Conservation (phyloP, 1,140 invertebrate species). For the Papilio polyxenes region DNA sequence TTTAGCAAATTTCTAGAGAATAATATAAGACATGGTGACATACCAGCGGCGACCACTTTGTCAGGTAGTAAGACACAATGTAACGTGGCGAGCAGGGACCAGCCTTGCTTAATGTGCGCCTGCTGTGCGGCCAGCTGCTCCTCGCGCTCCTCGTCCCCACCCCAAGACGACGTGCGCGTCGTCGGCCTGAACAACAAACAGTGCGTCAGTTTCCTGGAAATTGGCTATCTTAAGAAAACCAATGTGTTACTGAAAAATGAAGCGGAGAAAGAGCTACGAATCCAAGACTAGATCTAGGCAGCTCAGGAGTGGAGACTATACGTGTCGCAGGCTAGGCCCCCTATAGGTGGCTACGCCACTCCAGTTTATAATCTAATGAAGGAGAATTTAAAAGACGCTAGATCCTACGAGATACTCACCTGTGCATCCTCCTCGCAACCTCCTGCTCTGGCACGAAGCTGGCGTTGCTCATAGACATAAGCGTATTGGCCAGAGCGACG, state of each 20-base stretch:
- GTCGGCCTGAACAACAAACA: constrained; percentile 57
- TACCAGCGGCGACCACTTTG: constrained; percentile 85
- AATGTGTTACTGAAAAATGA: too few relatives aligned
- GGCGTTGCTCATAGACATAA: constrained; percentile 99
- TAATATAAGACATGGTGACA: constrained; percentile 14
- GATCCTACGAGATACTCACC: constrained; percentile 59
- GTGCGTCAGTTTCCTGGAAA: neutral
- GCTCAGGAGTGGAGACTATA: too few relatives aligned
- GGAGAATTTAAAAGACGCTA: too few relatives aligned
- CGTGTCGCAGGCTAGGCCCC: too few relatives aligned
- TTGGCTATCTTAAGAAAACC: too few relatives aligned
- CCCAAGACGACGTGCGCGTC: constrained; percentile 82
- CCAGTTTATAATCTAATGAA: too few relatives aligned
- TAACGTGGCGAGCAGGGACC: constrained; percentile 96
- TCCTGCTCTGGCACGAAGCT: constrained; percentile 94
- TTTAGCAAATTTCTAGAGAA: too few relatives aligned
- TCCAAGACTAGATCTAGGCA: too few relatives aligned
- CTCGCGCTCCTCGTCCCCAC: constrained; percentile 89
- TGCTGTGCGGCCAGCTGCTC: constrained; percentile 92
- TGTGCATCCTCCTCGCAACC: constrained; percentile 87
- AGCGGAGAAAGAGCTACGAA: too few relatives aligned
- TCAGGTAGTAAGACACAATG: constrained; percentile 98
- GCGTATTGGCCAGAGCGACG: constrained; percentile 96
- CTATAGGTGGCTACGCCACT: too few relatives aligned
- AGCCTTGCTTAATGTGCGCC: constrained; percentile 96